phyloP scores from a whole-genome alignment of 2,113 vertebrate genomes.

The Neoarius graeffei region DNA sequence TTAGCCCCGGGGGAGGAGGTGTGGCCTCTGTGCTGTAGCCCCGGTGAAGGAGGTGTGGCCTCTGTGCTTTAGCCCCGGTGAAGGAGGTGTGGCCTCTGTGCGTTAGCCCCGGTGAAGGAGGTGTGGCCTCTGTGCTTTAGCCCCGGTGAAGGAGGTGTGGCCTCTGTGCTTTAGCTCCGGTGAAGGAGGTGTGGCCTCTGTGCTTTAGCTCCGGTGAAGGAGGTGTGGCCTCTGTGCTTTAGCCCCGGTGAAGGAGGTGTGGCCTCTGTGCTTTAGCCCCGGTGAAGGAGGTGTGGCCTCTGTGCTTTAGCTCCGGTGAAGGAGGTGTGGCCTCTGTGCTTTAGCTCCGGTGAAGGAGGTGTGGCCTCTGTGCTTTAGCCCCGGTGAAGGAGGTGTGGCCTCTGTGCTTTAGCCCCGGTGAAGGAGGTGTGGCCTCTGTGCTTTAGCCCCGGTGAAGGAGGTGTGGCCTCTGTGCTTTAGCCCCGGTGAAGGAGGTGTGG shows the following conservation, averaged over 20 bases:
- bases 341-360: not conserved
- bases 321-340: not conserved
- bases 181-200: not conserved
- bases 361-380: not conserved
- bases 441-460: not conserved
- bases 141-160: not conserved
- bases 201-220: not conserved
- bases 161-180: not conserved
- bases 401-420: not conserved
- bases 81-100: not conserved
- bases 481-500: not conserved
- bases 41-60: not conserved
- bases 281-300: not conserved
- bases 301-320: not conserved
- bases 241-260: not conserved
- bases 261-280: not conserved
- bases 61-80: not conserved
- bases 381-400: not conserved
- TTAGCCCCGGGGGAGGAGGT: not conserved
- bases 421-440: not conserved
- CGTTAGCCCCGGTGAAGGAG: not conserved
- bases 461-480: not conserved
- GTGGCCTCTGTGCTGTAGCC: not conserved
- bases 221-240: not conserved
- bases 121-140: not conserved